Conservation (phyloP, 1,140 invertebrate species). For the Venturia canescens region DNA sequence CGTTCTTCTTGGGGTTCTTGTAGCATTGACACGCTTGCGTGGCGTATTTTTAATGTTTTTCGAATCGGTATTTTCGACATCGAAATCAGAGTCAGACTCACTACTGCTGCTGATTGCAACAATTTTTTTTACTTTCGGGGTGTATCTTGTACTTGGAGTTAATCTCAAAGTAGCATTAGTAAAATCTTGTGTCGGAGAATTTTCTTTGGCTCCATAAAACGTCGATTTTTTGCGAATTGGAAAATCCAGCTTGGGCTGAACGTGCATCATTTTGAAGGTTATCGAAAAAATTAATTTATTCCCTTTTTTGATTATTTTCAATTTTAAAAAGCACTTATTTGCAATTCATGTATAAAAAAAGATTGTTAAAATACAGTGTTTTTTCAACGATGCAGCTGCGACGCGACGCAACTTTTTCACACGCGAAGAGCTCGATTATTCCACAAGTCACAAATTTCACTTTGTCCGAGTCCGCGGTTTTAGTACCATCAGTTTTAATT, state of each 20-base stretch:
- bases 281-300: background rate
- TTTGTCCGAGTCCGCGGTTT: background rate
- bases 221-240: conserved; percentile 61
- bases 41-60: conserved; percentile 43
- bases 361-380: background rate
- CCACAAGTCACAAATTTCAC: background rate
- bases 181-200: conserved; percentile 59
- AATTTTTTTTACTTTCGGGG: conserved; percentile 65
- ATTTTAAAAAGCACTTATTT: background rate
- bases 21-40: background rate
- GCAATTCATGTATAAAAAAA: too few species aligned
- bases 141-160: conserved; percentile 57
- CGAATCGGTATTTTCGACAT: conserved; percentile 61
- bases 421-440: too few species aligned
- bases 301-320: conserved; percentile 38
- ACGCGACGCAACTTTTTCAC: too few species aligned
- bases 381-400: too few species aligned
- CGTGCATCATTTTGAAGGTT: conserved; percentile 52
- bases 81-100: conserved; percentile 69
- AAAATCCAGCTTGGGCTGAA: conserved; percentile 65
- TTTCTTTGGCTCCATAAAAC: conserved; percentile 64
- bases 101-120: conserved; percentile 67
- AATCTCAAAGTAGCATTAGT: conserved; percentile 57
- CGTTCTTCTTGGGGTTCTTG: conserved; percentile 50
- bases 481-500: background rate